Evolutionary conservation across 2,888 invertebrate species (phyloP).

Genomic region (Pristionchus exspectatus): DNA sequence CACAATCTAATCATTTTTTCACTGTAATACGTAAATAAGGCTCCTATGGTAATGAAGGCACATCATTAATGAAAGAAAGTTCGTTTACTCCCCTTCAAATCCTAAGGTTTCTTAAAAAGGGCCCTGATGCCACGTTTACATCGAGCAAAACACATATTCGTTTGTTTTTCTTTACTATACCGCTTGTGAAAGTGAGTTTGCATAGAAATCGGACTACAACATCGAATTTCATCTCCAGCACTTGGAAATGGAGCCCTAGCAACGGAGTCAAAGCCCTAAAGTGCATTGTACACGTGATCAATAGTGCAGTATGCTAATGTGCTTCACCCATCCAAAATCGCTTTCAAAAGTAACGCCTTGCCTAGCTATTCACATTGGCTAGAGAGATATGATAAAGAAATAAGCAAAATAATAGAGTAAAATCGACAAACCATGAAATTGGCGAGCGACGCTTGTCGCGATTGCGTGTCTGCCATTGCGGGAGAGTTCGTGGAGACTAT

Average conservation of each 20-base stretch:
- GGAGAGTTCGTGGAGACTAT: not conserved
- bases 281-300: not conserved
- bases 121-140: no score
- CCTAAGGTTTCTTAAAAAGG: no score
- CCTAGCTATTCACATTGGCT: not conserved
- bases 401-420: not conserved
- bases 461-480: conserved; percentile 14
- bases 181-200: not conserved
- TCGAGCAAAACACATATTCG: no score
- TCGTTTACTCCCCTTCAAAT: no score
- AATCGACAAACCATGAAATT: conserved; percentile 2
- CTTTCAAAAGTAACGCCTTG: not conserved
- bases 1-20: no score
- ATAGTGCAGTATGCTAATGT: not conserved
- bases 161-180: no score
- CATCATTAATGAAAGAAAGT: no score
- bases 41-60: no score
- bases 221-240: not conserved
- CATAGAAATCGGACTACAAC: not conserved
- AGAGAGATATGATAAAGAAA: not conserved
- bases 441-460: conserved; percentile 13
- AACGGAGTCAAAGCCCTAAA: not conserved
- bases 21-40: no score
- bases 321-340: not conserved
- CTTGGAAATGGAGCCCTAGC: no score